Evolutionary conservation across 2,113 vertebrate species (phyloP), one percentile per base, ranked within the genome.

Genomic region (Megaptera novaeangliae): DNA sequence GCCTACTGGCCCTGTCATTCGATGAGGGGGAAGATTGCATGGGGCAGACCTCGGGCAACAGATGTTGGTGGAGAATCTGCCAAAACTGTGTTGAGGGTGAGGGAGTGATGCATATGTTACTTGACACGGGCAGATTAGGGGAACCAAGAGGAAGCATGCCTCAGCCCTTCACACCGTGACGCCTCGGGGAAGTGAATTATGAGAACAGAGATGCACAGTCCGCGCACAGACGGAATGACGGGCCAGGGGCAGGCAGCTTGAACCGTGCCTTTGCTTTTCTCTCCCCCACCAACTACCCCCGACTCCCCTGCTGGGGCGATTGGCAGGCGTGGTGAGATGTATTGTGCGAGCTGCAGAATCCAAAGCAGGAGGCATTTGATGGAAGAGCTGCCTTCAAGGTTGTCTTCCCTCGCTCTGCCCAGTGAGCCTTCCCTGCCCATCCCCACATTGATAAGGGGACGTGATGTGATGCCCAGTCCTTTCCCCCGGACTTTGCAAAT

Each of bases 81-180:
- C 97, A 96, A 97, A 80, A 39, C 68, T 1, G 3, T 6, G 71
- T 68, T 9, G 63, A 88, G 91, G 88, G 87, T 17, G n/a, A 87
- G 72, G 17, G 97, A 10, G 13, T 1, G 92, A 91, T 93, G 91
- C 89, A 64, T 94, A 85, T 96, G 97, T 94, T 86, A 93, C 90
- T 92, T 92, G 97, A 92, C 72, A 88, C 52, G 3, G 72, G 96
- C 46, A 86, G 92, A 95, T 94, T 41, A 91, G 95, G 92, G 96
- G 64, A 95, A 66, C 92, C 96, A 88, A 41, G 97, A 97, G 95
- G 95, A 92, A 92, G 96, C 63, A 81, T 39, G 96, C 63, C 96
- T 90, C 1, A 5, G 91, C 88, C 78, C 96, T 87, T 88, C 93
- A 59, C 91, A 25, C 88, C 0, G 34, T 74, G 97, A 97, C 96